Evolutionary conservation across 2,888 invertebrate species (phyloP).

Genomic region (Scotopteryx bipunctaria): DNA sequence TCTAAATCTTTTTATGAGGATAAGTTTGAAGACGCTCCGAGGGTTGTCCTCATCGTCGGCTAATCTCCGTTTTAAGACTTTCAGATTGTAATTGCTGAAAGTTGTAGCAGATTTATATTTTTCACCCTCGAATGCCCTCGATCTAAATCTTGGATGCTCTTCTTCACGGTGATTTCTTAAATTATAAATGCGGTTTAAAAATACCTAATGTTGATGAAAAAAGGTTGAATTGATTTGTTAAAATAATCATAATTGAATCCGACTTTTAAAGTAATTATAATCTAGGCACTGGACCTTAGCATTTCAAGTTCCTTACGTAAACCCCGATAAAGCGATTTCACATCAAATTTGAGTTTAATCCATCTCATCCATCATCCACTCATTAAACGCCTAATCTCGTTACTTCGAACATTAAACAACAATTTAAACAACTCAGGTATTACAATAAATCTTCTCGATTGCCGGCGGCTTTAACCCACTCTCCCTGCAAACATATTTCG

Average conservation of each 20-base stretch:
- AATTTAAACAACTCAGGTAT: conserved; percentile 74
- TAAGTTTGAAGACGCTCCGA: conserved; percentile 57
- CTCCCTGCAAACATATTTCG: conserved; percentile 45
- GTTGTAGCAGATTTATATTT: conserved; percentile 19
- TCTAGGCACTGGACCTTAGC: not conserved
- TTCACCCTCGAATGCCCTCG: conserved; percentile 4
- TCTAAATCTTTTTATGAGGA: conserved; percentile 48
- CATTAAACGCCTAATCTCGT: conserved; percentile 59
- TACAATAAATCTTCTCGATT: conserved; percentile 73
- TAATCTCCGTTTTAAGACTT: conserved; percentile 36
- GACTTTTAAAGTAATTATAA: not conserved
- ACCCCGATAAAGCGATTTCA: conserved; percentile 18
- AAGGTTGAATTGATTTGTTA: too few species aligned
- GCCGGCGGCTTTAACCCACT: conserved; percentile 56
- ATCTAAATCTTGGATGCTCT: conserved; percentile 1
- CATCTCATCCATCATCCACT: conserved; percentile 40
- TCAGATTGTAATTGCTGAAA: conserved; percentile 30
- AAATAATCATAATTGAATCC: not conserved
- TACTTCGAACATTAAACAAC: conserved; percentile 70
- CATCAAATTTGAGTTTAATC: conserved; percentile 22
- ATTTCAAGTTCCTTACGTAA: conserved; percentile 1
- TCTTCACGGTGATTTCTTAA: conserved; percentile 1
- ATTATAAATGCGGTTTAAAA: too few species aligned
- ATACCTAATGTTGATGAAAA: not conserved
- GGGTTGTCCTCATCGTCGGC: conserved; percentile 25